Percentiles rank a stretch among this genome's conserved stretches.
These are phyloP conservation scores for Aphyosemion australe DNA, from an alignment of 2,113 vertebrate genomes.

Conservation along the genomic window DNA sequence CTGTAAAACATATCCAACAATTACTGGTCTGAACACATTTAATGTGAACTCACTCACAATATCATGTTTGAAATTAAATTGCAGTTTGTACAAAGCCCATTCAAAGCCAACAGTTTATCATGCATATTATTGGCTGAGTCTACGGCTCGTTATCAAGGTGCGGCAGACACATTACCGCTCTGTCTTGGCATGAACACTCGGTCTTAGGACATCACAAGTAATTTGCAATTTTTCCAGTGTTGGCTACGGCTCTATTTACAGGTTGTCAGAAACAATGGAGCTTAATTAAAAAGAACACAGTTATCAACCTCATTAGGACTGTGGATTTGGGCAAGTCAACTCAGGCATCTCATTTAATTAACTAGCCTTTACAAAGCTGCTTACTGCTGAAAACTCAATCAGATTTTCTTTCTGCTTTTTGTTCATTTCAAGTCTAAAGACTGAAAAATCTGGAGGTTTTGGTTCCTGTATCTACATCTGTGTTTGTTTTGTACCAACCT, in stretches of 20 bases:
- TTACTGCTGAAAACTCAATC: constrained; percentile 17
- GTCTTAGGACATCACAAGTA: constrained; percentile 31
- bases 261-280: constrained; percentile 56
- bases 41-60: background rate
- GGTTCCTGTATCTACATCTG: background rate
- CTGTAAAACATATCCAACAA: background rate
- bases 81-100: background rate
- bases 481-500: background rate
- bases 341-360: constrained; percentile 66
- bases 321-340: constrained; percentile 44
- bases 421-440: background rate
- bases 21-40: background rate
- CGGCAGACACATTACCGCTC: constrained; percentile 12
- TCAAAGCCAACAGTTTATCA: background rate
- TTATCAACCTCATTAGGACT: constrained; percentile 56
- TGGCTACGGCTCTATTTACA: constrained; percentile 50
- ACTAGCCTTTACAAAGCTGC: constrained; percentile 48
- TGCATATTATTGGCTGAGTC: background rate
- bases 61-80: background rate
- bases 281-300: constrained; percentile 66
- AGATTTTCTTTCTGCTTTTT: background rate
- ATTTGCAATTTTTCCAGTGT: constrained; percentile 38
- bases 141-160: constrained; percentile 28
- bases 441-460: background rate
- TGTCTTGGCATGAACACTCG: constrained; percentile 15